Evolutionary conservation across 2,113 vertebrate genomes (phyloP).

Genomic region (Bubo blakistoni): DNA sequence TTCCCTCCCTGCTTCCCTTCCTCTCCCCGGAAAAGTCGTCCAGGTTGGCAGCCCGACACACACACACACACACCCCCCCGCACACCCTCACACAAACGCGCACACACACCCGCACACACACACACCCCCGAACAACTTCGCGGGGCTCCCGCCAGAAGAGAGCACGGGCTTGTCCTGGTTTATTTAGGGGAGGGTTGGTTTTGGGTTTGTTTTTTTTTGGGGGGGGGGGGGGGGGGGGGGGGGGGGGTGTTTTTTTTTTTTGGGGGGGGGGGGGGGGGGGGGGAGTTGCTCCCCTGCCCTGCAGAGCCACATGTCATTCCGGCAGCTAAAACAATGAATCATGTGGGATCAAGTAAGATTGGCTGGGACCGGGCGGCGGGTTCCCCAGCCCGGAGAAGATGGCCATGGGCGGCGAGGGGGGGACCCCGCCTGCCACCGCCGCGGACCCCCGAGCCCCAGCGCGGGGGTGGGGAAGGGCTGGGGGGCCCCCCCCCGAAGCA

Average conservation of each 20-base stretch:
- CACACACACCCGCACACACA: neutral
- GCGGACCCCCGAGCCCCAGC: neutral
- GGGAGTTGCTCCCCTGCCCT: neutral
- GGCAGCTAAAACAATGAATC: slow-evolving; percentile 37
- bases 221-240: neutral
- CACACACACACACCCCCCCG: no score
- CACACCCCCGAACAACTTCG: neutral
- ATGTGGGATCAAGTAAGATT: neutral
- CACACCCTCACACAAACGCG: neutral
- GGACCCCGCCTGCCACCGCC: neutral
- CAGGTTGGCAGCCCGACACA: neutral
- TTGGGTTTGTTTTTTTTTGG: no score
- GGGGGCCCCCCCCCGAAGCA: neutral
- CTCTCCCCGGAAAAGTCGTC: slow-evolving; percentile 14
- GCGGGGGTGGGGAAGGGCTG: neutral
- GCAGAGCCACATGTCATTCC: slow-evolving; percentile 10
- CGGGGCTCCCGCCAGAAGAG: neutral
- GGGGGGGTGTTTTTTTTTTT: no score
- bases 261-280: neutral
- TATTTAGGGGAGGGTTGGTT: neutral
- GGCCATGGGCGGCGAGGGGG: neutral
- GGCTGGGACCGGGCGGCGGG: neutral
- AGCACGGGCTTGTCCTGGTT: neutral
- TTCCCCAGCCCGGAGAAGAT: neutral
- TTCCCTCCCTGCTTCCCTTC: neutral